Percentiles rank a stretch among this genome's conserved stretches.
Conservation (phyloP, 2,888 invertebrate genomes). For the Pemphredon lugubris region DNA sequence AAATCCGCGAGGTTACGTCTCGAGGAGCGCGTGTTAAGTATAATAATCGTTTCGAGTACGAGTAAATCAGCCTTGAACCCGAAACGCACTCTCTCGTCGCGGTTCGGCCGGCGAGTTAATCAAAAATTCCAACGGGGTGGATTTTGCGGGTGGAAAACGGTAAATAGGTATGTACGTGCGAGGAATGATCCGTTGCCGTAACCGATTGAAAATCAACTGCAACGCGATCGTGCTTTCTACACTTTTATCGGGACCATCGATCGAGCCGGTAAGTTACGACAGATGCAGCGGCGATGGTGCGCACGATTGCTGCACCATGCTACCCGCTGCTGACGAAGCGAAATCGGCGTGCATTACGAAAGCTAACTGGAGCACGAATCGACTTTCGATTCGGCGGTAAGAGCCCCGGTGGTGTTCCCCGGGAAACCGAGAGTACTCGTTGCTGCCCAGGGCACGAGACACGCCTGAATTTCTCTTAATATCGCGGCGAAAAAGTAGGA, state of each 20-base stretch:
- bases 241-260: slow-evolving; percentile 47
- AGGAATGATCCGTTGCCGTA: background rate
- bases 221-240: slow-evolving; percentile 35
- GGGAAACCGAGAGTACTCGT: slow-evolving; percentile 49
- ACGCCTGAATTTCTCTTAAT: background rate
- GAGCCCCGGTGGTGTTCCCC: slow-evolving; percentile 13
- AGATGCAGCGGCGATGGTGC: slow-evolving; percentile 42
- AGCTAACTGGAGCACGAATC: slow-evolving; percentile 70
- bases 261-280: slow-evolving; percentile 42
- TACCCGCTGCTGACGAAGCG: slow-evolving; percentile 48
- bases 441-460: background rate
- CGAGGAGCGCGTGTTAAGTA: too few species aligned
- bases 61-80: slow-evolving; percentile 36
- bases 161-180: too few species aligned
- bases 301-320: slow-evolving; percentile 45
- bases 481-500: background rate
- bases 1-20: too few species aligned
- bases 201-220: slow-evolving; percentile 18
- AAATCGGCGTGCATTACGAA: slow-evolving; percentile 65
- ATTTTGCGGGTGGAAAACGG: too few species aligned
- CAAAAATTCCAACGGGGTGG: too few species aligned
- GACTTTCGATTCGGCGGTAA: slow-evolving; percentile 67
- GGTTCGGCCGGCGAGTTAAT: too few species aligned
- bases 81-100: too few species aligned
- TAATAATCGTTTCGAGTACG: too few species aligned